Evolutionary conservation across 2,797 vertebrate species (phyloP), one percentile per base, ranked within the genome.

Genomic region (Orestias chungarensis): DNA sequence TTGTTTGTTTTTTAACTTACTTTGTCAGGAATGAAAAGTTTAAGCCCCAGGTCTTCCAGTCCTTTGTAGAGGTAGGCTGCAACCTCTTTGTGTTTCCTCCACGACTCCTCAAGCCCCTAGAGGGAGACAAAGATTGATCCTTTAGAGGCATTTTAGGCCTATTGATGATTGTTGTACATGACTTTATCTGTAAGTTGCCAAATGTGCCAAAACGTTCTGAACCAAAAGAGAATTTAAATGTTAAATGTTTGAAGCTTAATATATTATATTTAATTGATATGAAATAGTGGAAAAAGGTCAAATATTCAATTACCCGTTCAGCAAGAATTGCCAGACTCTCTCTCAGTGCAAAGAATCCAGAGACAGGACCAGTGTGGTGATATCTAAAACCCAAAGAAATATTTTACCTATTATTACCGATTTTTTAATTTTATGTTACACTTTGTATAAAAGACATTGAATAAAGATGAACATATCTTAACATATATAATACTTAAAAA

Each of bases 51-150:
- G 66, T 93, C 93, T 17, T 92, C 89, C 76, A 99, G 88, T 23
- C 95, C 95, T 78, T 83, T 89, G 66, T 97, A 95, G 40, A 99
- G 88, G 42, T 94, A 94, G 0, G 86, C 35, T 0, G 95, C 92
- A 71, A 92, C 94, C 75, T 95, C 94, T 9, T 31, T 93, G 85
- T 99, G 97, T 12, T 83, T 91, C 47, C 72, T 92, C 98, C 98
- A 99, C 0, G 95, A 97, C 27, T 82, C 93, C 79, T 99, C 96
- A 86, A 99, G 93, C 40, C 97, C 96, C 98, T 99, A 42, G 73
- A 73, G 62, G 70, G 82, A 83, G 82, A 70, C 81, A 89, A 65
- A 88, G 70, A 85, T 74, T 4, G 3, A 6, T 47, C 0, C 8
- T 62, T n/a, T 29, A 61, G 8, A 47, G 11, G 11, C 49, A 50